Percentiles rank a stretch among this genome's conserved stretches.
Conservation (phyloP, 37 sponge, comb jelly and placozoan species). For the Ianthella basta region DNA sequence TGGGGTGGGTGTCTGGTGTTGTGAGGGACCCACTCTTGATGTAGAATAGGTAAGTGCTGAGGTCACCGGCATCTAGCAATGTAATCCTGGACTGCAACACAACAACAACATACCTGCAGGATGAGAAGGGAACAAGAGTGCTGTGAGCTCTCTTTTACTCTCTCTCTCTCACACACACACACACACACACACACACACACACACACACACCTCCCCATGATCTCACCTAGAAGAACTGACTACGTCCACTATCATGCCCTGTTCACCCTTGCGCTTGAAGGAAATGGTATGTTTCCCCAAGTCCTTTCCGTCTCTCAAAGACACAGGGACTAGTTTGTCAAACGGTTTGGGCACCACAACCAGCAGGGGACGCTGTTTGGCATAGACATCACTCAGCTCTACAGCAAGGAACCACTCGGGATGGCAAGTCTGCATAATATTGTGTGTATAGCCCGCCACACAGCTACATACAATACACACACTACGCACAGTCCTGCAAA, state of each 20-base stretch:
- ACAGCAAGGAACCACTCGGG: background rate
- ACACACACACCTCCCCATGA: too few relatives aligned
- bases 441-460: background rate
- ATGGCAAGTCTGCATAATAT: background rate
- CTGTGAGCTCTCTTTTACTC: background rate
- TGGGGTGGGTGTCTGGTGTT: too few relatives aligned
- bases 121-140: background rate
- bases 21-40: constrained; percentile 60
- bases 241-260: background rate
- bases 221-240: constrained; percentile 5
- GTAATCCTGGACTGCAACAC: constrained; percentile 66
- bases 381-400: constrained; percentile 44
- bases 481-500: background rate
- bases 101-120: constrained; percentile 55
- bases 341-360: constrained; percentile 62
- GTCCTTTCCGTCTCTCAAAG: constrained; percentile 34
- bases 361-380: constrained; percentile 66
- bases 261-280: background rate
- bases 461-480: background rate
- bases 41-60: constrained; percentile 37
- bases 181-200: too few relatives aligned
- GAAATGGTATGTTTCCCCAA: constrained; percentile 5
- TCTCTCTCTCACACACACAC: background rate
- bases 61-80: constrained; percentile 64
- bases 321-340: constrained; percentile 33